These are phyloP conservation scores for Pseudopipra pipra DNA, from an alignment of 2,113 vertebrate species.

Conservation along the genomic window DNA sequence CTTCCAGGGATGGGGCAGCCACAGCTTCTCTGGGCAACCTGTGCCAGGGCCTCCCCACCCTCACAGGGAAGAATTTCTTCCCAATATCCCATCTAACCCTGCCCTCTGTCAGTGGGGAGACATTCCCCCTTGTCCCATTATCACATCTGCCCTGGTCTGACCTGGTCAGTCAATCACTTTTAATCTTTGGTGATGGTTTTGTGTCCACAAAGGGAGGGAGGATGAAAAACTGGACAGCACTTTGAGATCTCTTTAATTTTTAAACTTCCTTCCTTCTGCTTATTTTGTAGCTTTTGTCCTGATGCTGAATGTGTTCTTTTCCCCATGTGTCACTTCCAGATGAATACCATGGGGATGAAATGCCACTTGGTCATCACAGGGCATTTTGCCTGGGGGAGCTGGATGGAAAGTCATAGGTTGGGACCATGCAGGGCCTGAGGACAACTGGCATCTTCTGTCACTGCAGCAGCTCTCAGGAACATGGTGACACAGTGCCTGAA, in stretches of 20 bases:
- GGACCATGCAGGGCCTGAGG: neutral
- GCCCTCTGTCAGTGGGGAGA: neutral
- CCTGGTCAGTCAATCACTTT: neutral
- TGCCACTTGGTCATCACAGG: neutral
- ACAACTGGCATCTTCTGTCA: neutral
- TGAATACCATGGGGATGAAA: neutral
- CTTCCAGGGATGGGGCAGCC: neutral
- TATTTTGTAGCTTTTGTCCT: slow-evolving; percentile 24
- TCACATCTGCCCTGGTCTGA: neutral
- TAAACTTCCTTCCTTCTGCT: slow-evolving; percentile 58
- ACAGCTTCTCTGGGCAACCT: neutral
- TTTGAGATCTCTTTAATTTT: slow-evolving; percentile 51
- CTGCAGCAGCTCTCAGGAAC: neutral
- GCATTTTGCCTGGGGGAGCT: neutral
- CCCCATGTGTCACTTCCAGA: neutral
- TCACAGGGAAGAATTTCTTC: neutral
- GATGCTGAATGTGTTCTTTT: neutral
- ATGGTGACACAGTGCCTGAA: neutral
- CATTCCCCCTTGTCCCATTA: neutral
- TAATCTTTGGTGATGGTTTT: slow-evolving; percentile 6
- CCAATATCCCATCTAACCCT: neutral
- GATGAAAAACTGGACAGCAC: slow-evolving; percentile 3
- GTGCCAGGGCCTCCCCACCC: neutral
- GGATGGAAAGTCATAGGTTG: neutral
- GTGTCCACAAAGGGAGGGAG: neutral